Evolutionary conservation across 2,113 vertebrate genomes (phyloP), one percentile per base, ranked within the genome.

Genomic region (Zosterops hypoxanthus): DNA sequence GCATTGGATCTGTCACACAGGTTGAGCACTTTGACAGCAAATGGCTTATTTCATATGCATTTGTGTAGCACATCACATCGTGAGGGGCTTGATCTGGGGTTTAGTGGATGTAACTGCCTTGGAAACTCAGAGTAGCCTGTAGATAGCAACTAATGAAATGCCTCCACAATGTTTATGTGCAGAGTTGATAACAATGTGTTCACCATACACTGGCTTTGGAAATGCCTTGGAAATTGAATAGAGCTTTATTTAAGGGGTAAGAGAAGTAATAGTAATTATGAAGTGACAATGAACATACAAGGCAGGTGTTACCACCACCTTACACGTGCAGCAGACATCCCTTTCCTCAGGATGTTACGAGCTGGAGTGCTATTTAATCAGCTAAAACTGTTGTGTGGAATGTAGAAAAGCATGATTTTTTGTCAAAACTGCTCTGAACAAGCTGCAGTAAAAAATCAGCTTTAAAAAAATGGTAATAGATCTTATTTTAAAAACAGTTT

Each of bases 281-380:
- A 83, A 22, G 41, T 56, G 56, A 86, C 71, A 68, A 39, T 4
- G 26, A 90, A 41, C 42, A 55, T 46, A 49, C 0, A 15, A 83
- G 34, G 64, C 34, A 92, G 86, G 39, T 86, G 79, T 66, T 93
- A 83, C 34, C 24, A 66, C 36, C 39, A 33, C 26, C 47, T 77
- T 66, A 55, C 33, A 53, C 0, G 1, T 83, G 57, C 13, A 52
- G 52, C 52, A 93, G 76, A 73, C 17, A 26, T 69, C 26, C 26
- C 12, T 88, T 92, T 95, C 64, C 60, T 84, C 64, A 78, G 68
- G 88, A 84, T 90, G 31, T 86, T 73, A 73, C 56, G 86, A 93
- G 42, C 14, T 86, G 72, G 55, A 93, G 81, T 81, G 82, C 44
- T 90, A 75, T 78, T 92, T 90, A 92, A 90, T 89, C 76, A 92